Percentiles rank a stretch among this genome's conserved stretches.
phyloP scores from a whole-genome alignment of 2,888 invertebrate species.

The Phalangium opilio region DNA sequence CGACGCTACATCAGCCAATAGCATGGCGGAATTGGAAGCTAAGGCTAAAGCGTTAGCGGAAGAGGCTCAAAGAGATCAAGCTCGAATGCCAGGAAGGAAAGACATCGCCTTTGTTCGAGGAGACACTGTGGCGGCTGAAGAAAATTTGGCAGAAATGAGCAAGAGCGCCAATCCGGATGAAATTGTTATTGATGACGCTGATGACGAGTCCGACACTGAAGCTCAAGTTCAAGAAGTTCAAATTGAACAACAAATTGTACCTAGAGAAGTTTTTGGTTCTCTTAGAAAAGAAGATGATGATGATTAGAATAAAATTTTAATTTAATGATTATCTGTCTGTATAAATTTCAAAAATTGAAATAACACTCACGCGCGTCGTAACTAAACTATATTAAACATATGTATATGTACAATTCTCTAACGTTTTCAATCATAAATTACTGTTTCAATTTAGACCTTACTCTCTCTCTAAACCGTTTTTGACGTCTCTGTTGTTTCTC shows the following conservation, averaged over 20 bases:
- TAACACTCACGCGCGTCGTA: too few species aligned
- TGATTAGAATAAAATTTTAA: not conserved
- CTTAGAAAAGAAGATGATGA: slow-evolving; percentile 34
- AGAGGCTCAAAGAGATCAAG: slow-evolving; percentile 19
- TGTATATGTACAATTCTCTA: not conserved
- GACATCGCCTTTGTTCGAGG: slow-evolving; percentile 30
- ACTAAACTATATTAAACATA: too few species aligned
- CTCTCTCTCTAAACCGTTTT: slow-evolving; percentile 9
- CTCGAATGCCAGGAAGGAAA: slow-evolving; percentile 12
- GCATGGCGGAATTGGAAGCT: slow-evolving; percentile 74
- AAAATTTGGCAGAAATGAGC: slow-evolving; percentile 13
- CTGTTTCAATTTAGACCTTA: slow-evolving; percentile 8
- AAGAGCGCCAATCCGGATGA: slow-evolving; percentile 31
- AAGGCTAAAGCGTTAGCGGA: slow-evolving; percentile 39
- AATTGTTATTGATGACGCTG: slow-evolving; percentile 25
- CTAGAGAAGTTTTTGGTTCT: slow-evolving; percentile 80
- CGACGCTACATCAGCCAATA: slow-evolving; percentile 38
- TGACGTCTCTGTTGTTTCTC: slow-evolving; percentile 8
- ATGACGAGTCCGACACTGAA: slow-evolving; percentile 17
- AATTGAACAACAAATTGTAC: slow-evolving; percentile 60
- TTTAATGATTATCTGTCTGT: too few species aligned
- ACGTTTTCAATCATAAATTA: slow-evolving; percentile 4
- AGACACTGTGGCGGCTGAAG: slow-evolving; percentile 24
- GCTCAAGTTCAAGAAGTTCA: slow-evolving; percentile 24
- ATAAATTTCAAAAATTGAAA: too few species aligned